phyloP scores from a whole-genome alignment of 92 coral and sea anemone species.

The Epizoanthus stellaris region DNA sequence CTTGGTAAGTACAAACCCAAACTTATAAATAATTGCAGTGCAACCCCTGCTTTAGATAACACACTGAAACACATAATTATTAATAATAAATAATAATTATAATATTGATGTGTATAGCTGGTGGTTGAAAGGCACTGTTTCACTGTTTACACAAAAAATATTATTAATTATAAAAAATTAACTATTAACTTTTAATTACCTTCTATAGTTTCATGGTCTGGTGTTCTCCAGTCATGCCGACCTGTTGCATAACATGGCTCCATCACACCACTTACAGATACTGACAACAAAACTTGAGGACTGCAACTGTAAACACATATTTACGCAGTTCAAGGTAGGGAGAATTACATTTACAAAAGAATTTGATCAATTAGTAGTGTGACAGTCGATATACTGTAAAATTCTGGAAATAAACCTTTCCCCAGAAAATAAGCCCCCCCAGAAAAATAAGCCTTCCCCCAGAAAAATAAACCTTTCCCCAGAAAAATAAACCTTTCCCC shows the following conservation, averaged over 20 bases:
- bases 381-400: too few species aligned
- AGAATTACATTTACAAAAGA: not conserved
- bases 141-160: not conserved
- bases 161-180: too few species aligned
- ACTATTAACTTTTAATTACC: not conserved
- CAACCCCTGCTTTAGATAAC: not conserved
- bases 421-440: too few species aligned
- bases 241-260: constrained; percentile 67
- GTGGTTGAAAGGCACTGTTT: too few species aligned
- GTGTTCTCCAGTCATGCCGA: constrained; percentile 52
- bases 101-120: too few species aligned
- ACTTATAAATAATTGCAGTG: too few species aligned
- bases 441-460: too few species aligned
- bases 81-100: too few species aligned
- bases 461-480: too few species aligned
- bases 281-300: constrained; percentile 80
- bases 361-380: too few species aligned
- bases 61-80: not conserved
- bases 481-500: too few species aligned
- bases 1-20: constrained; percentile 71
- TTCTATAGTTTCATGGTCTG: constrained; percentile 71
- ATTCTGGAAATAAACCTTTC: too few species aligned
- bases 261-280: constrained; percentile 68
- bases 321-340: constrained; percentile 86
- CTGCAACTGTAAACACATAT: constrained; percentile 80